A percentile compares a stretch with the other conserved stretches of the same genome.
Evolutionary conservation across 2,113 vertebrate species (phyloP).

Genomic region (Ia io): DNA sequence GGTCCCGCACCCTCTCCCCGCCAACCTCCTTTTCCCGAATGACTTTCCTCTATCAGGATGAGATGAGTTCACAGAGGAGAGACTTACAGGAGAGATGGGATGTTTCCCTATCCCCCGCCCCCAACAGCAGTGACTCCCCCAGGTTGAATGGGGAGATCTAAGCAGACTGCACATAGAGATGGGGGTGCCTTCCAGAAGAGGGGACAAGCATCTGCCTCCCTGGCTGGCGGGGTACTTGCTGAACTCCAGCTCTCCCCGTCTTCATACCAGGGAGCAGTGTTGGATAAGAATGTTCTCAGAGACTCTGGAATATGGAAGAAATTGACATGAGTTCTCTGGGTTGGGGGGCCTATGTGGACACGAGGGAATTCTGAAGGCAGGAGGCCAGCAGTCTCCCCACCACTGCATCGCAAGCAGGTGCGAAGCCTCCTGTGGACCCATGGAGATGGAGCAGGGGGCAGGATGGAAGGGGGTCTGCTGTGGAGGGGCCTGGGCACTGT

Average conservation of each 20-base stretch:
- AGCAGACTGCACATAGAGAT: background rate
- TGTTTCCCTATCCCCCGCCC: background rate
- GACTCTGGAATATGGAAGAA: background rate
- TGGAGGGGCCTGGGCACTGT: background rate
- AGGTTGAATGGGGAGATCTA: background rate
- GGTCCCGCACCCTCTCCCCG: background rate
- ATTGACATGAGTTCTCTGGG: background rate
- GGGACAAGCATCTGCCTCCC: background rate
- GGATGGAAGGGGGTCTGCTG: background rate
- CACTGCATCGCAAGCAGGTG: background rate
- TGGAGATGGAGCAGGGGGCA: background rate
- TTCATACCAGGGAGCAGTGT: background rate
- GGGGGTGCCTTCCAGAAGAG: background rate
- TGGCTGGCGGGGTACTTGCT: background rate
- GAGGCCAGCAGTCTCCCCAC: background rate
- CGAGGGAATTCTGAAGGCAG: background rate
- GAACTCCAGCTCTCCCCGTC: background rate
- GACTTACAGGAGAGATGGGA: background rate
- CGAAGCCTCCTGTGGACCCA: background rate
- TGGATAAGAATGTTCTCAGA: background rate
- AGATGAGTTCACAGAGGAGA: background rate
- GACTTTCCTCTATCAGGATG: background rate
- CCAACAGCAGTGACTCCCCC: background rate
- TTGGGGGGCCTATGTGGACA: background rate
- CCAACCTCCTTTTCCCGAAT: accelerated